These are phyloP conservation scores for Drymonia ruficornis DNA, from an alignment of 2,888 invertebrate species.

Conservation along the genomic window DNA sequence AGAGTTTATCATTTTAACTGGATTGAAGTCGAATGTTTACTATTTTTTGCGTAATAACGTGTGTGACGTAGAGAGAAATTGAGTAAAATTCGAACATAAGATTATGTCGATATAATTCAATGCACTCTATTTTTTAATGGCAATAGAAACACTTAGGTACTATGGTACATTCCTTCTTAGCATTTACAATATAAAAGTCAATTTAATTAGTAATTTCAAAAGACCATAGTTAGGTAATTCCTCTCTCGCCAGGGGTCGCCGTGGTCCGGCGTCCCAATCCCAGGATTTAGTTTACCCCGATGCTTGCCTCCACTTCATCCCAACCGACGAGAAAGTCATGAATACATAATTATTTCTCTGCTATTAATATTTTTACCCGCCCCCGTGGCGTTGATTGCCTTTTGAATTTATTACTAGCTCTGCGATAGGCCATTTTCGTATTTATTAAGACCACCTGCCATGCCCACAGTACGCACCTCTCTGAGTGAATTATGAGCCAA, in stretches of 20 bases:
- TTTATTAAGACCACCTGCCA: conserved; percentile 84
- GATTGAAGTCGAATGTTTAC: conserved; percentile 6
- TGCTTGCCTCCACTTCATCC: conserved; percentile 51
- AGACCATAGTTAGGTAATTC: conserved; percentile 30
- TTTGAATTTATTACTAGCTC: conserved; percentile 84
- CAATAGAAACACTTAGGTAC: too few species aligned
- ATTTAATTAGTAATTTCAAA: conserved; percentile 20
- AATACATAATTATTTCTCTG: conserved; percentile 82
- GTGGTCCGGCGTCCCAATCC: conserved; percentile 48
- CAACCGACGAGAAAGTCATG: conserved; percentile 68
- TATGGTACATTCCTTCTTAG: conserved; percentile 3
- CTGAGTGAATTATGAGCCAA: conserved; percentile 77
- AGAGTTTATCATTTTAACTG: background rate
- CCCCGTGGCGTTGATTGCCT: conserved; percentile 83
- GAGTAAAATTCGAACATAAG: too few species aligned
- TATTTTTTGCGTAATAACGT: too few species aligned
- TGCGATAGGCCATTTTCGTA: conserved; percentile 80
- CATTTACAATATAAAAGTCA: conserved; percentile 19
- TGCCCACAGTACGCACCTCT: conserved; percentile 64
- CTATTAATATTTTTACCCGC: conserved; percentile 84
- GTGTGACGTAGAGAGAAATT: too few species aligned
- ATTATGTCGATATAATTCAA: too few species aligned
- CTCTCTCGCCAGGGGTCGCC: conserved; percentile 25
- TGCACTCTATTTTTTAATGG: too few species aligned
- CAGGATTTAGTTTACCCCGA: conserved; percentile 62